phyloP scores from a whole-genome alignment of 1,140 invertebrate species.

The Zaprionus lachaisei region DNA sequence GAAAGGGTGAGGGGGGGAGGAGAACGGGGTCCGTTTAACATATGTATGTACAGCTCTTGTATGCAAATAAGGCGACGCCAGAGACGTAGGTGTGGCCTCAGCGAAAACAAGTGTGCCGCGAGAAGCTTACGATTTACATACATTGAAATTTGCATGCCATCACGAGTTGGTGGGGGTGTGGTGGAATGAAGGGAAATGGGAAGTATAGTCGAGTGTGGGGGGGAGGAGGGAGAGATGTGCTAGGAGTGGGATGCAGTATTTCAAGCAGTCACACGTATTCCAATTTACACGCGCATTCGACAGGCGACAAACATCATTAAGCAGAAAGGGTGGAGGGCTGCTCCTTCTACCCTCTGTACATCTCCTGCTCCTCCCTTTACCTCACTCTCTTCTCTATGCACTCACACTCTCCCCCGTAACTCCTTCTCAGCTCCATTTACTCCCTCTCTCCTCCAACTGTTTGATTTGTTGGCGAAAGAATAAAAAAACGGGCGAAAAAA shows the following conservation, averaged over 20 bases:
- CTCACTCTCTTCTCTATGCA: too few species aligned
- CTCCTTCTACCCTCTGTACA: not conserved
- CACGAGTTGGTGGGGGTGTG: not conserved
- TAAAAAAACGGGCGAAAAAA: slow-evolving; percentile 14
- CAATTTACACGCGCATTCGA: slow-evolving; percentile 62
- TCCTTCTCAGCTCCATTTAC: too few species aligned
- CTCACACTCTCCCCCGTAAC: too few species aligned
- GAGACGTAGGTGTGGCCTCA: slow-evolving; percentile 33
- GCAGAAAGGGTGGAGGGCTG: slow-evolving; percentile 6
- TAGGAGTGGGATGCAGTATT: not conserved
- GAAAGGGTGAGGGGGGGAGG: not conserved
- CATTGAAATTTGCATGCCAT: slow-evolving; percentile 59
- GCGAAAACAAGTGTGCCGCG: slow-evolving; percentile 20
- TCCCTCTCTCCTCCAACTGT: slow-evolving; percentile 1
- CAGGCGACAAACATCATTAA: slow-evolving; percentile 64
- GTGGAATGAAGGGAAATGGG: not conserved
- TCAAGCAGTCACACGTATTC: slow-evolving; percentile 49
- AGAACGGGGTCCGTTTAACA: slow-evolving; percentile 25
- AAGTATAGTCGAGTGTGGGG: too few species aligned
- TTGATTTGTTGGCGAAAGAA: slow-evolving; percentile 41
- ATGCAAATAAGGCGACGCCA: slow-evolving; percentile 49
- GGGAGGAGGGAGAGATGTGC: not conserved
- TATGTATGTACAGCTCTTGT: slow-evolving; percentile 56
- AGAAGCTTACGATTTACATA: slow-evolving; percentile 65
- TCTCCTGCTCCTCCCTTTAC: too few species aligned